Conservation (phyloP, 2,888 invertebrate species). For the Macrophya annulata region DNA sequence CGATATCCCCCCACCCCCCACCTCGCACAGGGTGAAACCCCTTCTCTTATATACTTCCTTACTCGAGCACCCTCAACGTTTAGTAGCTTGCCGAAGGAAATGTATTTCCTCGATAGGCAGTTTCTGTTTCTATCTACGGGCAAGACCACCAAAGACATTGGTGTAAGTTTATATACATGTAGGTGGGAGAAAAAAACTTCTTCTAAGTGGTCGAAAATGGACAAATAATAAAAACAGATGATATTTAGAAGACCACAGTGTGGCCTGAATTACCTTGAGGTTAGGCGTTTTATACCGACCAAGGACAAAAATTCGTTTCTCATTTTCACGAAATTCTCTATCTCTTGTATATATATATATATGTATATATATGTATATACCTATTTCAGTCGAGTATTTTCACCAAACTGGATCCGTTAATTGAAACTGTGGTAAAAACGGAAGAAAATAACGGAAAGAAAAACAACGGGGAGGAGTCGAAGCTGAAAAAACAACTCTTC, state of each 20-base stretch:
- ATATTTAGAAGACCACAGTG: slow-evolving; percentile 9
- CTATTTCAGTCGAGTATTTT: not conserved
- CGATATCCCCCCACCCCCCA: too few species aligned
- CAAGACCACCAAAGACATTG: not conserved
- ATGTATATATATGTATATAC: too few species aligned
- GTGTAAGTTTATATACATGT: too few species aligned
- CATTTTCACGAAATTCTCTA: not conserved
- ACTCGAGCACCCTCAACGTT: slow-evolving; percentile 26
- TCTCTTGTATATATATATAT: too few species aligned
- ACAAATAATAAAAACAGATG: slow-evolving; percentile 34
- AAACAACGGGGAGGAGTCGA: not conserved
- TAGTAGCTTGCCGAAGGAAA: slow-evolving; percentile 47
- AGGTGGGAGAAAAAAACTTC: not conserved
- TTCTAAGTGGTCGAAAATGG: not conserved
- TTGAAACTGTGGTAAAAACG: not conserved
- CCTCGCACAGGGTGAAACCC: not conserved
- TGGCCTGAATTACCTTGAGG: not conserved
- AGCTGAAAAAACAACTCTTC: not conserved
- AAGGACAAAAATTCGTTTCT: too few species aligned
- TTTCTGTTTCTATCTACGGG: not conserved
- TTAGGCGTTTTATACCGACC: too few species aligned
- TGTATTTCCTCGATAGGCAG: slow-evolving; percentile 46
- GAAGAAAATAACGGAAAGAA: not conserved
- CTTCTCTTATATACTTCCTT: not conserved
- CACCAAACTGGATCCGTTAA: not conserved